Conservation (phyloP, 2,888 invertebrate species). For the Phragmatobia fuliginosa region DNA sequence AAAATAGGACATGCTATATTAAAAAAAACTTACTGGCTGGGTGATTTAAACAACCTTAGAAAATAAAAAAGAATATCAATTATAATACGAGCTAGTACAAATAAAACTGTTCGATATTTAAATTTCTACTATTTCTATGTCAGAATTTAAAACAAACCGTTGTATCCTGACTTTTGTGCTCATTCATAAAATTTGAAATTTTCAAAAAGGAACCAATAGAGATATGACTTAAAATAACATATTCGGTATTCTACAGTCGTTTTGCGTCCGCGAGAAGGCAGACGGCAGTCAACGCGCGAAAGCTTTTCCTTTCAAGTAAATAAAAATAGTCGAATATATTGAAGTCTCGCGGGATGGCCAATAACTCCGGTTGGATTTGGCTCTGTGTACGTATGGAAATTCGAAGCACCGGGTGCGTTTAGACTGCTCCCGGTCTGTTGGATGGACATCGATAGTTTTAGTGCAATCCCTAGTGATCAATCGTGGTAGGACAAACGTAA, state of each 20-base stretch:
- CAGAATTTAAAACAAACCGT: slow-evolving; percentile 15
- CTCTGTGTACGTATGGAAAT: slow-evolving; percentile 79
- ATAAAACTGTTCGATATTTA: slow-evolving; percentile 8
- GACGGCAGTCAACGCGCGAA: slow-evolving; percentile 64
- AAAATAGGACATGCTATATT: too few relatives aligned
- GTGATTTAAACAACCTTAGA: background rate
- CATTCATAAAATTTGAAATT: slow-evolving; percentile 35
- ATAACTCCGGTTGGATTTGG: slow-evolving; percentile 78
- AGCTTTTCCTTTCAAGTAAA: slow-evolving; percentile 74
- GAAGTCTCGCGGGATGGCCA: slow-evolving; percentile 80
- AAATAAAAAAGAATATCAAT: background rate
- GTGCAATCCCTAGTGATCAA: slow-evolving; percentile 51
- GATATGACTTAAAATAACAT: slow-evolving; percentile 67
- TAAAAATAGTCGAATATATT: slow-evolving; percentile 82
- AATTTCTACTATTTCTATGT: slow-evolving; percentile 15
- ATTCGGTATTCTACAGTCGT: slow-evolving; percentile 75
- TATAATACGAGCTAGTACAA: background rate
- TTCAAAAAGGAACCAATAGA: slow-evolving; percentile 49
- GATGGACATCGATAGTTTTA: slow-evolving; percentile 62
- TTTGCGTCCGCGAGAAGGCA: slow-evolving; percentile 63
- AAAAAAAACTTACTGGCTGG: background rate
- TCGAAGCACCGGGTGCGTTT: slow-evolving; percentile 60
- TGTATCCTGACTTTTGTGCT: slow-evolving; percentile 25
- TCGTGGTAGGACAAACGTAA: slow-evolving; percentile 33
- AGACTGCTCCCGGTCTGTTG: slow-evolving; percentile 51